Base-by-base conservation (phyloP, 2,888 invertebrate genomes). In the Macrosoma leucophasiata region DNA sequence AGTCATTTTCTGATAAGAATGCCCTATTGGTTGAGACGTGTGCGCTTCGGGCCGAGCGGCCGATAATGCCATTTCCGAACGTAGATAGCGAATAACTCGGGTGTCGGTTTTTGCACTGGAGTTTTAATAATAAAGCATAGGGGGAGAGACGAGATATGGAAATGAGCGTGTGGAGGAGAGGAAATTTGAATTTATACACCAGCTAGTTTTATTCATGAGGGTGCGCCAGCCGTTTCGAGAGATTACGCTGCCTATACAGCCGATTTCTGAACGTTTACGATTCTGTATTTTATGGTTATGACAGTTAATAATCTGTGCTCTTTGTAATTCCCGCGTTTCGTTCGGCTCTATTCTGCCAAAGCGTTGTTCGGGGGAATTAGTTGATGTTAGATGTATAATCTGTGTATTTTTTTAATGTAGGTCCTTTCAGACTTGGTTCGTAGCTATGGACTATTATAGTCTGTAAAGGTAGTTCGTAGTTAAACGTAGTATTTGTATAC, bases 1-100 rank as follows among this genome's bases (percentile, higher is more conserved):
- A 88, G 86, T 88, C 88, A 88, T 88, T 88, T 88, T 88, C 88
- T 88, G 89, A 88, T 88, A 88, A 88, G 88, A 84, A 85, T 81
- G 81, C 82, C 78, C 84, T 85, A 84, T 85, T 85, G 85, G 85
- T 62, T 78, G 78, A 77, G 79, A 78, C 78, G 79, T 75, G 82
- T 78, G 82, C 73, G 72, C 72, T 52, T 64, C 67, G 72, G 73
- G 67, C 62, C 65, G 61, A 62, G 43, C 59, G 63, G 62, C 70
- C 76, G 82, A 84, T 82, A 82, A 82, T 77, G 68, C 75, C 69
- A 81, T 82, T 82, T 82, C 82, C 84, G 75, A 75, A 73, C 46
- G 60, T 60, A 81, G 82, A 82, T 82, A 82, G 70, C 67, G 73
- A 67, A 72, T 74, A 75, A 77, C 65, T 73, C 71, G 58, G 68